These are phyloP conservation scores for Oxyura jamaicensis DNA, from an alignment of 2,113 vertebrate species.

Conservation along the genomic window DNA sequence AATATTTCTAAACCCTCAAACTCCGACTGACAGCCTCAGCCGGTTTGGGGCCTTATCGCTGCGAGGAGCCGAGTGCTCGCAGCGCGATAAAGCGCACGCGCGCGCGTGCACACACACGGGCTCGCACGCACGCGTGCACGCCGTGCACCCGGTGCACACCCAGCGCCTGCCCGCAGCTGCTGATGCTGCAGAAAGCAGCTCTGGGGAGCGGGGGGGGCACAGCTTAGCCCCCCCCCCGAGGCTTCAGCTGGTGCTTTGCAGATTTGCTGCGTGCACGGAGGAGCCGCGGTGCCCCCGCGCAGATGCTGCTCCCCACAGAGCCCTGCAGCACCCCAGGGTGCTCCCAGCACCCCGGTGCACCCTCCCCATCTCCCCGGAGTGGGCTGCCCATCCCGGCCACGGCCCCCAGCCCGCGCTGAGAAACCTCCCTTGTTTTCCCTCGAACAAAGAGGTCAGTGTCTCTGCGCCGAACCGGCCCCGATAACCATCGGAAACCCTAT, in stretches of 20 bases:
- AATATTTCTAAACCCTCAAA: conserved; percentile 88
- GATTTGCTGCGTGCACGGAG: accelerated
- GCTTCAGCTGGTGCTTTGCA: not conserved
- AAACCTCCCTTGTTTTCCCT: conserved; percentile 66
- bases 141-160: not conserved
- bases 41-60: conserved; percentile 74
- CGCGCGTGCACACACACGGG: not conserved
- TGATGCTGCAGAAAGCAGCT: conserved; percentile 48
- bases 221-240: not conserved
- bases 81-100: conserved; percentile 61
- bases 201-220: not conserved
- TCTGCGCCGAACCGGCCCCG: not conserved
- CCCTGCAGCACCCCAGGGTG: not conserved
- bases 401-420: not conserved
- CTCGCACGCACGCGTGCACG: not conserved
- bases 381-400: not conserved
- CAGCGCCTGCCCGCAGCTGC: accelerated
- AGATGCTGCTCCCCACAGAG: accelerated
- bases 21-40: conserved; percentile 75
- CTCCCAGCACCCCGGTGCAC: not conserved
- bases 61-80: conserved; percentile 49
- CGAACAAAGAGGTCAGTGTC: conserved; percentile 81
- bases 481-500: conserved; percentile 80
- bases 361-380: accelerated
- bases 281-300: accelerated